Conservation (phyloP, 2,113 vertebrate genomes). For the Sitta europaea region DNA sequence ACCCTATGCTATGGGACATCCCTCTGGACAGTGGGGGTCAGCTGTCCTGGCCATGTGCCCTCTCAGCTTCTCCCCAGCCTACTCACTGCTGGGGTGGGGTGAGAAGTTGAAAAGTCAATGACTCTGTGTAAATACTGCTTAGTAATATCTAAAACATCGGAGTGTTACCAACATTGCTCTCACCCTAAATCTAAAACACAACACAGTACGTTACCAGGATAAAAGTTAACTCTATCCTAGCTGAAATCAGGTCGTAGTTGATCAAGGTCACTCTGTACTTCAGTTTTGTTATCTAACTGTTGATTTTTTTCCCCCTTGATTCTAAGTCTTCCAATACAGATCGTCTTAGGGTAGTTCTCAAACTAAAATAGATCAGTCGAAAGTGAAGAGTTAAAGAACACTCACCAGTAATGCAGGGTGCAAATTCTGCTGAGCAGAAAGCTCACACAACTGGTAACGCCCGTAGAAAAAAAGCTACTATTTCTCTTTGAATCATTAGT, state of each 20-base stretch:
- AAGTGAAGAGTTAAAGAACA: neutral
- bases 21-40: neutral
- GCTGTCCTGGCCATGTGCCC: neutral
- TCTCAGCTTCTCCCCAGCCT: neutral
- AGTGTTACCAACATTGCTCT: neutral
- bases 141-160: neutral
- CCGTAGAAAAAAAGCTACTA: neutral
- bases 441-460: neutral
- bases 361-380: neutral
- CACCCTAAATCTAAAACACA: neutral
- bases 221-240: neutral
- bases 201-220: neutral
- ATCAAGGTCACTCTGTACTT: neutral
- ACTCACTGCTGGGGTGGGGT: neutral
- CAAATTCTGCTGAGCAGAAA: neutral
- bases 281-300: neutral
- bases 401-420: neutral
- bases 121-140: neutral
- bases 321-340: neutral
- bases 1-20: neutral
- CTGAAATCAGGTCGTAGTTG: neutral
- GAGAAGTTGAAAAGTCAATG: neutral
- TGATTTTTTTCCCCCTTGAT: neutral
- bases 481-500: neutral
- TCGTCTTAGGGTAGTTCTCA: neutral